Conservation (phyloP, 2,113 vertebrate species). For the Guaruba guarouba region DNA sequence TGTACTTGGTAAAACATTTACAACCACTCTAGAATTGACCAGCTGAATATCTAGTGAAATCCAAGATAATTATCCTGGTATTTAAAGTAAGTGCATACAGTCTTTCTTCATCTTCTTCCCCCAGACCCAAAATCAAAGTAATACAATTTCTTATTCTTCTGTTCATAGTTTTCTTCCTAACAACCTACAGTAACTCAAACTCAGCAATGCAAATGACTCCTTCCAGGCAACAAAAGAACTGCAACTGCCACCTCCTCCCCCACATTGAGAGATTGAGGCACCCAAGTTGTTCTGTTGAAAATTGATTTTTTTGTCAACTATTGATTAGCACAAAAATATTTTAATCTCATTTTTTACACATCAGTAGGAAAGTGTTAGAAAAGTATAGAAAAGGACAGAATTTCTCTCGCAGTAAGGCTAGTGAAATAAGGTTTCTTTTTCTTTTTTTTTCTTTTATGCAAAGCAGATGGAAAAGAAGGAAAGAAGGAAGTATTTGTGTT, state of each 20-base stretch:
- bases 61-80: not conserved
- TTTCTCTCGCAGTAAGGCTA: constrained; percentile 33
- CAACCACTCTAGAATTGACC: constrained; percentile 31
- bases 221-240: not conserved
- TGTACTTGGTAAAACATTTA: constrained; percentile 61
- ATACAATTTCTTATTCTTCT: not conserved
- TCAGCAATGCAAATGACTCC: constrained; percentile 32
- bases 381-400: constrained; percentile 73
- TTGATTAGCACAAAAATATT: constrained; percentile 48
- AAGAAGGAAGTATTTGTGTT: constrained; percentile 55
- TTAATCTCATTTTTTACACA: constrained; percentile 62
- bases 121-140: not conserved
- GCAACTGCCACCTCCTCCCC: not conserved
- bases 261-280: not conserved
- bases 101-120: constrained; percentile 7
- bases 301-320: constrained; percentile 36
- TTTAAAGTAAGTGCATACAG: constrained; percentile 3
- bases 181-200: constrained; percentile 29
- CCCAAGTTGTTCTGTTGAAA: constrained; percentile 32
- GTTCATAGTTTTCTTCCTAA: constrained; percentile 31
- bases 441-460: constrained; percentile 48
- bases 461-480: constrained; percentile 62
- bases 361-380: constrained; percentile 69
- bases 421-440: constrained; percentile 22
- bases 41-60: constrained; percentile 20